A percentile compares a stretch with the other conserved stretches of the same genome.
These are phyloP conservation scores for Ganaspis brasiliensis DNA, from an alignment of 2,888 invertebrate genomes.

Conservation along the genomic window DNA sequence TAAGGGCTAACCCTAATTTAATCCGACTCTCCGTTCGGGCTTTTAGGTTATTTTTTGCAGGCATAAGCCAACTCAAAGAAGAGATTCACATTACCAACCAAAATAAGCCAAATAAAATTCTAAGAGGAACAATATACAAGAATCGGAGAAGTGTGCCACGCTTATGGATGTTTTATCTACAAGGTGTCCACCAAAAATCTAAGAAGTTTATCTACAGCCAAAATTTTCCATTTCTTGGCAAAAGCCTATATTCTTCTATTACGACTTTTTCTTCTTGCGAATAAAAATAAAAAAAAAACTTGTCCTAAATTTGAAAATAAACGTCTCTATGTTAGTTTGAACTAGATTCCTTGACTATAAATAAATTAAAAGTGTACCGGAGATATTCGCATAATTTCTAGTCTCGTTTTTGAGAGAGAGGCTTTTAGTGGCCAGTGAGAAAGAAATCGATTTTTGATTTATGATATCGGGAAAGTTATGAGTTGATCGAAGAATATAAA, in stretches of 20 bases:
- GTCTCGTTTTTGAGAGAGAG: background rate
- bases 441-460: background rate
- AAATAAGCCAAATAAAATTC: conserved; percentile 49
- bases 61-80: background rate
- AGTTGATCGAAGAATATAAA: conserved; percentile 5
- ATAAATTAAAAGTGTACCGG: conserved; percentile 21
- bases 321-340: conserved; percentile 1
- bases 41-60: background rate
- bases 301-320: conserved; percentile 36
- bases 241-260: too few species aligned
- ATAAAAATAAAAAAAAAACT: background rate
- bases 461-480: background rate
- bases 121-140: conserved; percentile 71
- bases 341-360: conserved; percentile 26
- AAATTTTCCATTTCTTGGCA: too few species aligned
- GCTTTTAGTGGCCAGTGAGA: too few species aligned
- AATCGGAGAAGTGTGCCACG: conserved; percentile 76
- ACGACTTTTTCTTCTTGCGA: background rate
- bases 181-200: background rate
- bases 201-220: background rate
- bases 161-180: conserved; percentile 19
- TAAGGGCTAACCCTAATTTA: conserved; percentile 1
- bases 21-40: background rate
- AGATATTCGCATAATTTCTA: background rate
- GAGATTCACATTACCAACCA: background rate